Evolutionary conservation across 2,797 vertebrate species (phyloP), one percentile per base, ranked within the genome.

Genomic region (Pseudochirops cupreus): DNA sequence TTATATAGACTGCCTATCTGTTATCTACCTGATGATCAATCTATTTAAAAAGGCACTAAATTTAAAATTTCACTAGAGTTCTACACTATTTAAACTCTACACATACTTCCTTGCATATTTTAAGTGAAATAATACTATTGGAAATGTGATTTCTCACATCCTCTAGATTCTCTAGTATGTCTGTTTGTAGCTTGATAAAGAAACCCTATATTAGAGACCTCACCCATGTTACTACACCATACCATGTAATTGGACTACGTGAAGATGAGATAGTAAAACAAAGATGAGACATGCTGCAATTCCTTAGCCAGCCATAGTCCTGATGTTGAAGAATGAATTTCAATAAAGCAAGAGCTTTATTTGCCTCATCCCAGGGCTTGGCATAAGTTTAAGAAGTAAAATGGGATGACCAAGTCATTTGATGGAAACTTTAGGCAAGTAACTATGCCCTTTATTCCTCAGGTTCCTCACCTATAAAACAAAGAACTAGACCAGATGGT

Each of bases 151-250:
- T 58, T 53, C 0, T 12, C 0, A 18, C 56, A 2, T 95, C 16
- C 46, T 56, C 91, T 92, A 50, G 97, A n/a, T 59, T 58, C 6
- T 82, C n/a, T 12, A 16, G 33, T 92, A 87, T 14, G 39, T 90
- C 87, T 94, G 46, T 54, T 93, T 55, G 67, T 0, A 93, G 13
- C 5, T 93, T 87, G 31, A 91, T 39, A 94, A 92, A 56, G 53
- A 21, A 56, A 29, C 28, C 91, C 2, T 24, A 57, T 4, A 96
- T 90, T 29, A 91, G 4, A 58, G 56, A 94, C 5, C 62, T 57
- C 11, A 90, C 33, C n/a, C 39, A 87, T 18, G 33, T 74, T 39
- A 74, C 33, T 39, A 3, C 31, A 91, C 92, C 18, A 89, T 16
- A 92, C 29, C 26, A 0, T 57, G 91, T n/a, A 74, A 74, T 2